Evolutionary conservation across 2,797 vertebrate species (phyloP).

Genomic region (Sebastes baramenuke): DNA sequence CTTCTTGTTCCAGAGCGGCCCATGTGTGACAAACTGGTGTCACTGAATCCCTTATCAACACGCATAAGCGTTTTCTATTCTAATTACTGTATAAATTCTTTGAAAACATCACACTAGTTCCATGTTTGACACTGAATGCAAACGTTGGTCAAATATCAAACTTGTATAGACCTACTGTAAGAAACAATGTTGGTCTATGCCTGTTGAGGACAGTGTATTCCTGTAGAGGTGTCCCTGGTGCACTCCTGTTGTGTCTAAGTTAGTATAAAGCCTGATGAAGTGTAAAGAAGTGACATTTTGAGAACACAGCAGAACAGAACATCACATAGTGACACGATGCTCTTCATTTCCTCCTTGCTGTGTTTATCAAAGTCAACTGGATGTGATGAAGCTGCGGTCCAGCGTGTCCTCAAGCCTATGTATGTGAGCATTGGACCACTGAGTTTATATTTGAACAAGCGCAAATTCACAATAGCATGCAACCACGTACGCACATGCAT

Average conservation of each 20-base stretch:
- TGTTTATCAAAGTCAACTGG: conserved; percentile 33
- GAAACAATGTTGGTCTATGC: background rate
- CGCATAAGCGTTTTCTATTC: background rate
- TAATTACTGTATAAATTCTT: background rate
- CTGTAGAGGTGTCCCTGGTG: conserved; percentile 15
- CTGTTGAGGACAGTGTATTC: conserved; percentile 6
- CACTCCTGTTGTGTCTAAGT: conserved; percentile 1
- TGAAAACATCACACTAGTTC: background rate
- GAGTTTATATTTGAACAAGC: background rate
- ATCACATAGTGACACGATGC: conserved; percentile 7
- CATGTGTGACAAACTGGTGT: background rate
- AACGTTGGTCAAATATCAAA: background rate
- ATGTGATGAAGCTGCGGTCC: conserved; percentile 5
- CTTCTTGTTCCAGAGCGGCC: conserved; percentile 1
- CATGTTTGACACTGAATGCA: background rate
- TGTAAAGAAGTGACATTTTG: conserved; percentile 34
- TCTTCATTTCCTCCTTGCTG: conserved; percentile 24
- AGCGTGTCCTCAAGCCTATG: background rate
- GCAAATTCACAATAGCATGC: too few relatives aligned
- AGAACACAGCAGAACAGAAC: conserved; percentile 21
- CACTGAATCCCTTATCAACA: background rate
- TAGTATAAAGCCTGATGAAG: conserved; percentile 19
- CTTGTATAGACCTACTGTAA: background rate
- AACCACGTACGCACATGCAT: too few relatives aligned
- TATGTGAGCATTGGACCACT: background rate